These are phyloP conservation scores for Istiophorus platypterus DNA, from an alignment of 2,113 vertebrate genomes.

Conservation along the genomic window DNA sequence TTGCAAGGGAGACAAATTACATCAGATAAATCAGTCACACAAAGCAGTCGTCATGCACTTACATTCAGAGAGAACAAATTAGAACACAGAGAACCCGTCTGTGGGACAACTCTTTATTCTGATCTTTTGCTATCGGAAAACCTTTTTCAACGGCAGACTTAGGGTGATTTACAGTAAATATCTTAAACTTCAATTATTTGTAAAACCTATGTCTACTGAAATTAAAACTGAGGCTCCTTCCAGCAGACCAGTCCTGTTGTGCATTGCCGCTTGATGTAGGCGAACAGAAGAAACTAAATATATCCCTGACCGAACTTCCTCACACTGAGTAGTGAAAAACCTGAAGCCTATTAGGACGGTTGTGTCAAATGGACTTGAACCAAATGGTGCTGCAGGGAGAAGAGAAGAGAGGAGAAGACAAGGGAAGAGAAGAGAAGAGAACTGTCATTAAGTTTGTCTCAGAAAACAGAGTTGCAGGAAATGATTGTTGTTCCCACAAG, in stretches of 20 bases:
- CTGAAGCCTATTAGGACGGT: background rate
- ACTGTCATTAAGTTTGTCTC: background rate
- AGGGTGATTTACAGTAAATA: background rate
- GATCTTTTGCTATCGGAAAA: background rate
- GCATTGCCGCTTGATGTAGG: constrained; percentile 18
- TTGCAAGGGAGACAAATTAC: background rate
- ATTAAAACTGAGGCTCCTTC: background rate
- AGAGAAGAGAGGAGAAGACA: background rate
- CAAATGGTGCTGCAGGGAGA: background rate
- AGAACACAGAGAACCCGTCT: background rate
- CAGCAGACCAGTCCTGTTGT: constrained; percentile 4
- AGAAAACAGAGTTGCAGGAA: background rate
- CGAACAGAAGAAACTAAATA: constrained; percentile 35
- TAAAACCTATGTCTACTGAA: background rate
- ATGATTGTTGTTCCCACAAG: background rate
- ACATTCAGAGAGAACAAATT: background rate
- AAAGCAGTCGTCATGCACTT: background rate
- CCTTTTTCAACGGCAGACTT: background rate
- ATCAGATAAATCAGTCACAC: background rate
- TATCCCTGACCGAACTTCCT: constrained; percentile 28
- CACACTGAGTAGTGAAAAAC: background rate
- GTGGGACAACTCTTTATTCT: background rate
- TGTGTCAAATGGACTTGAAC: background rate
- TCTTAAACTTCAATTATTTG: background rate
- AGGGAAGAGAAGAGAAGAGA: background rate